These are phyloP conservation scores for Triplophysa rosa DNA, from an alignment of 2,113 vertebrate species.

Conservation along the genomic window DNA sequence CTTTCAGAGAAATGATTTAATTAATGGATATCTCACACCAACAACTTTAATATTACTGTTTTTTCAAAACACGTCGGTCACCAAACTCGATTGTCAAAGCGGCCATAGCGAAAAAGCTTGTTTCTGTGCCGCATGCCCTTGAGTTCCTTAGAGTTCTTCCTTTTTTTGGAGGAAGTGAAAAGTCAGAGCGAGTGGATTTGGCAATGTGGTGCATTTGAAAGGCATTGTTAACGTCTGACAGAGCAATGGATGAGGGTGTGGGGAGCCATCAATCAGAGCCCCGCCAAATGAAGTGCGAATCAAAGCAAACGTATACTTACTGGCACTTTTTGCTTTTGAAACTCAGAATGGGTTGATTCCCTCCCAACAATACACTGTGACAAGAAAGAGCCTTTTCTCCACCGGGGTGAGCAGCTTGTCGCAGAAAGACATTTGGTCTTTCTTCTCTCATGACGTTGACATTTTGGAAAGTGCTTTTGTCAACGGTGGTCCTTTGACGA, in stretches of 20 bases:
- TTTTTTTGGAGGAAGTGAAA: slow-evolving; percentile 33
- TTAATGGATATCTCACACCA: background rate
- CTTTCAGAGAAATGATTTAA: background rate
- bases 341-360: slow-evolving; percentile 59
- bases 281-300: slow-evolving; percentile 64
- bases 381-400: slow-evolving; percentile 20
- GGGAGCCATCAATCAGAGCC: slow-evolving; percentile 56
- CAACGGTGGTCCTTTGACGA: slow-evolving; percentile 18
- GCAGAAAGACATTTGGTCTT: slow-evolving; percentile 40
- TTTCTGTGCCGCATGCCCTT: slow-evolving; percentile 51
- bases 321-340: slow-evolving; percentile 49
- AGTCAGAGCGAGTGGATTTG: slow-evolving; percentile 55
- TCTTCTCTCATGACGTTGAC: slow-evolving; percentile 47
- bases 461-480: slow-evolving; percentile 51
- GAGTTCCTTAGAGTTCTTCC: slow-evolving; percentile 42
- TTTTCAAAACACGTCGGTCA: background rate
- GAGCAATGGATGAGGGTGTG: slow-evolving; percentile 66
- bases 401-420: slow-evolving; percentile 7
- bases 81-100: background rate
- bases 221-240: slow-evolving; percentile 66
- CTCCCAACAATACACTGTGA: slow-evolving; percentile 38
- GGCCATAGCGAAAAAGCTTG: background rate
- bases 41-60: background rate
- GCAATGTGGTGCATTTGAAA: slow-evolving; percentile 65
- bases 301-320: slow-evolving; percentile 65